A percentile compares a stretch with the other conserved stretches of the same genome.
phyloP scores from a whole-genome alignment of 2,113 vertebrate species.

The Patagioenas fasciata region DNA sequence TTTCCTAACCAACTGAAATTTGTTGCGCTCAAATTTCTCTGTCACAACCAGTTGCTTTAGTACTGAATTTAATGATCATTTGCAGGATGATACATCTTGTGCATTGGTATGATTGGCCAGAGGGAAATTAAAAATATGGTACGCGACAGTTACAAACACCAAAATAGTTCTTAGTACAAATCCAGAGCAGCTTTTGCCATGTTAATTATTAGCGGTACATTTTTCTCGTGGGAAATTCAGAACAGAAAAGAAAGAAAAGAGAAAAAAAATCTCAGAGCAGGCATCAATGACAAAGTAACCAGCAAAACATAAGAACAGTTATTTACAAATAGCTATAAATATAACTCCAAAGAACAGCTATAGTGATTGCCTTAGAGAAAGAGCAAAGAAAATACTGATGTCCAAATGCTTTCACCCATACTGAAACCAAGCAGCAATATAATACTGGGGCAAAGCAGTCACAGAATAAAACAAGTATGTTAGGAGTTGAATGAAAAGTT shows the following conservation, averaged over 20 bases:
- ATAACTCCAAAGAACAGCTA: neutral
- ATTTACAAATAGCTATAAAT: neutral
- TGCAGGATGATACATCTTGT: neutral
- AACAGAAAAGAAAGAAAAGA: neutral
- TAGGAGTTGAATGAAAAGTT: neutral
- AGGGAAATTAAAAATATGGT: constrained; percentile 39
- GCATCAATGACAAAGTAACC: neutral
- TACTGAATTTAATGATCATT: constrained; percentile 27
- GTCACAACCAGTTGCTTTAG: neutral
- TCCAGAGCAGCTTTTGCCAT: neutral
- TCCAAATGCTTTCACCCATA: neutral
- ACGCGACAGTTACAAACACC: neutral
- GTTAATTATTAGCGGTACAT: neutral
- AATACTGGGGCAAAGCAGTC: neutral
- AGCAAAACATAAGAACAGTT: neutral
- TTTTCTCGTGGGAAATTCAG: neutral
- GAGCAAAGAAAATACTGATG: neutral
- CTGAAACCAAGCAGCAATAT: neutral
- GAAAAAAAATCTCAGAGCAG: neutral
- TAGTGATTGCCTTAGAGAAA: neutral
- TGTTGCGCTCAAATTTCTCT: neutral
- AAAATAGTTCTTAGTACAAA: neutral
- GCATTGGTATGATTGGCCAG: neutral
- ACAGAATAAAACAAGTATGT: neutral
- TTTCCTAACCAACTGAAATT: neutral